A percentile compares a stretch with the other conserved stretches of the same genome.
Evolutionary conservation across 2,888 invertebrate species (phyloP).

Genomic region (Pristionchus fissidentatus): DNA sequence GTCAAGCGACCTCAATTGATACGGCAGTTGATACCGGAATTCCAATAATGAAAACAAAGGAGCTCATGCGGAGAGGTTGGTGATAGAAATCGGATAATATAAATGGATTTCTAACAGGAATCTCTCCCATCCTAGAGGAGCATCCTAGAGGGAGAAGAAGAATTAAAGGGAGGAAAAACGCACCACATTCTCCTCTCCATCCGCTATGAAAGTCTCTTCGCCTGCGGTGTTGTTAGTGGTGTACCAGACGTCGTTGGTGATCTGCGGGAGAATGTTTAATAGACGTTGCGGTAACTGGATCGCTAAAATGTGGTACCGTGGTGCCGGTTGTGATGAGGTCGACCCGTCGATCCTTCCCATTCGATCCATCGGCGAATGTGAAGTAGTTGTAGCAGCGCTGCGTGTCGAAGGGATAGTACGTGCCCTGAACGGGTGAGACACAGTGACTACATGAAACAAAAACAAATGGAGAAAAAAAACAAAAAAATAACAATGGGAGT

Average conservation of each 20-base stretch:
- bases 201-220: not conserved
- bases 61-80: too few species aligned
- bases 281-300: not conserved
- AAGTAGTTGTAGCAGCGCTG: slow-evolving; percentile 11
- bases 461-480: not conserved
- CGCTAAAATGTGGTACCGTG: not conserved
- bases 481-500: too few species aligned
- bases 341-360: not conserved
- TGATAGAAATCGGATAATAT: too few species aligned
- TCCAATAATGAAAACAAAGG: too few species aligned
- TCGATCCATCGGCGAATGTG: not conserved
- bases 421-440: not conserved
- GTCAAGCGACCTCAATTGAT: too few species aligned
- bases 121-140: too few species aligned
- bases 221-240: not conserved
- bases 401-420: slow-evolving; percentile 15
- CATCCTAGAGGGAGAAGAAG: too few species aligned
- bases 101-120: too few species aligned
- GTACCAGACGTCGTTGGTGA: slow-evolving; percentile 16
- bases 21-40: too few species aligned
- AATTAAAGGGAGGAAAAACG: too few species aligned
- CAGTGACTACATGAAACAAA: not conserved
- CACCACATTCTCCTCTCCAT: not conserved
- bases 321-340: not conserved
- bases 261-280: not conserved